Base-by-base conservation (phyloP, 1,140 invertebrate species). In the Berghia stephanieae region DNA sequence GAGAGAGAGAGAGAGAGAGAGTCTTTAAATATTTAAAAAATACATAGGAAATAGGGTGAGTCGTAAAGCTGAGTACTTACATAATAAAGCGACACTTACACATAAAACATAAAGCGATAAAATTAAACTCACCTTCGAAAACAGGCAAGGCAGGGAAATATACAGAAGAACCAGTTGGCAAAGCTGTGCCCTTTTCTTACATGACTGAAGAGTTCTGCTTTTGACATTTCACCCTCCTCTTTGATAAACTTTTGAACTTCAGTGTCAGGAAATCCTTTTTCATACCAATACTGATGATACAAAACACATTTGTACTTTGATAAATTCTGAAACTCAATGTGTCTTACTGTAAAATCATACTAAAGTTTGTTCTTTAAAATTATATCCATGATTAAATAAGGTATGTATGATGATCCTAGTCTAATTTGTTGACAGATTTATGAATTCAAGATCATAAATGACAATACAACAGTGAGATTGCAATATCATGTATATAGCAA, bases 241-340 rank as follows among this genome's bases (percentile, higher is more conserved):
- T 85, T 84, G 24, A 96, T 93, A 85, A 96, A 96, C 63, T 92
- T 91, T 80, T 94, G 93, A 67, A 97, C 89, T 89, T 95, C 94
- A 86, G 93, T 95, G 79, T 95, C 94, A 6, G 95, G 95, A 84
- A 96, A 96, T 3, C 95, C 95, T 42, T 95, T 92, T 74, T 93
- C 93, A 88, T 96, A 96, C 90, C 95, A 96, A 81, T 94, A 77
- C 89, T 91, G 73, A 24, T 81, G 77, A 55, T 57, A 70, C 16
- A 69, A 69, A 78, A 1, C n/a, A 18, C 68, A 27, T 3, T 21
- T 34, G 2, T 21, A n/a, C 34, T 3, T 24, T 66, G 21, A 16
- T 24, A 43, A 43, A n/a, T 4, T 21, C 1, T 38, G 31, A 24
- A 8, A 67, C 0, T 1, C 52, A 46, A 16, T 18, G n/a, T 13